Percentiles rank a stretch among this genome's conserved stretches.
phyloP scores from a whole-genome alignment of 2,797 vertebrate genomes.

The Perodicticus potto region DNA sequence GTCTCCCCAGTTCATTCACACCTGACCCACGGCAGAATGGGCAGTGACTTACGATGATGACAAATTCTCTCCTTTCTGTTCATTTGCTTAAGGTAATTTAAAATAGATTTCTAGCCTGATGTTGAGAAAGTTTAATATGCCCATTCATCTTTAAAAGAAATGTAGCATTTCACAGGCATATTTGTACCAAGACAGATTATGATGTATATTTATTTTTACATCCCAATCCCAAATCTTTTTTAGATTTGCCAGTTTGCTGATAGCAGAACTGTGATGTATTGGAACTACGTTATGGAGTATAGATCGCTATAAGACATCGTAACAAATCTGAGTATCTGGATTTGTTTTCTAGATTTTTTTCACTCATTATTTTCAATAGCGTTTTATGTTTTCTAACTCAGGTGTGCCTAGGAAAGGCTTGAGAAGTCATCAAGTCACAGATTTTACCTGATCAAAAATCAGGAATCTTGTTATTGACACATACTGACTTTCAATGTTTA shows the following conservation, averaged over 20 bases:
- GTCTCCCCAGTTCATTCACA: background rate
- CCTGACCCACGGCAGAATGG: background rate
- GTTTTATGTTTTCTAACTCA: conserved; percentile 87
- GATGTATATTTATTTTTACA: conserved; percentile 33
- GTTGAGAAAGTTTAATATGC: conserved; percentile 34
- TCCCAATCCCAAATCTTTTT: background rate
- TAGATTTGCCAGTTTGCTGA: conserved; percentile 88
- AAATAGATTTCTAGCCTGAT: background rate
- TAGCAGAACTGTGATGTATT: conserved; percentile 88
- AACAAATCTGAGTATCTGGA: conserved; percentile 91
- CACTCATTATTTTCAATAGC: conserved; percentile 87
- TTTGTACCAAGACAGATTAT: conserved; percentile 72
- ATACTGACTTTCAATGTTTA: background rate
- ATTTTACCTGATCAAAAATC: conserved; percentile 41
- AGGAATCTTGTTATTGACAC: background rate
- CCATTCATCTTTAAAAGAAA: conserved; percentile 74
- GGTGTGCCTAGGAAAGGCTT: conserved; percentile 85
- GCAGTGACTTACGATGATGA: background rate
- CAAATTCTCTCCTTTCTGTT: background rate
- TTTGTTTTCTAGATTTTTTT: conserved; percentile 88
- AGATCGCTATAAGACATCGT: conserved; percentile 88
- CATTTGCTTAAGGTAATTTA: background rate
- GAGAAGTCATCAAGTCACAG: conserved; percentile 28
- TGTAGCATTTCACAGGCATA: conserved; percentile 74
- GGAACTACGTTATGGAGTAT: conserved; percentile 90